A percentile compares a stretch with the other conserved stretches of the same genome.
phyloP scores from a whole-genome alignment of 1,140 invertebrate genomes.

The Aradophagus sp. region DNA sequence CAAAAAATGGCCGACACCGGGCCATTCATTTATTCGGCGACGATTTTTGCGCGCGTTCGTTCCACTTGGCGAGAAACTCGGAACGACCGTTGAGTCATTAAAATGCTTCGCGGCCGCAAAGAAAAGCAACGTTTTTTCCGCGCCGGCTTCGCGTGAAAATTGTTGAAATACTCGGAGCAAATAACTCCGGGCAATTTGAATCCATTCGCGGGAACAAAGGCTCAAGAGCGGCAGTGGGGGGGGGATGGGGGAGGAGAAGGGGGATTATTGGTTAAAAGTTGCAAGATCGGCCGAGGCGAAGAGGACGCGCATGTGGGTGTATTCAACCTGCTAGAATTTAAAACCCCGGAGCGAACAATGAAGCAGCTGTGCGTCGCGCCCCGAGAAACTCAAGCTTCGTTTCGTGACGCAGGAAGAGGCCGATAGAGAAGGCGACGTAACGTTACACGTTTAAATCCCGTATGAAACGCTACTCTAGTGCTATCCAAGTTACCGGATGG shows the following conservation, averaged over 20 bases:
- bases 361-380: slow-evolving; percentile 56
- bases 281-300: slow-evolving; percentile 36
- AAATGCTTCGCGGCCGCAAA: no score
- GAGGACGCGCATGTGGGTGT: slow-evolving; percentile 61
- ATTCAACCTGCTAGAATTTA: slow-evolving; percentile 69
- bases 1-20: no score
- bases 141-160: slow-evolving; percentile 4
- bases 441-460: slow-evolving; percentile 72
- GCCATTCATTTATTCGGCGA: no score
- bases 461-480: slow-evolving; percentile 70
- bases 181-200: slow-evolving; percentile 26
- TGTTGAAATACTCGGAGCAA: slow-evolving; percentile 9
- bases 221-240: no score
- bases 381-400: slow-evolving; percentile 66
- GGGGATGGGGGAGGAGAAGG: background rate
- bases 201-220: slow-evolving; percentile 20
- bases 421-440: slow-evolving; percentile 60
- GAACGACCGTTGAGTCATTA: no score
- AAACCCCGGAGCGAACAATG: slow-evolving; percentile 66
- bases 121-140: no score
- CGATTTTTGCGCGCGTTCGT: no score
- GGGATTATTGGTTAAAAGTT: slow-evolving; percentile 39
- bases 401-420: slow-evolving; percentile 61
- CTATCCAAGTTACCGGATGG: slow-evolving; percentile 62
- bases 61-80: no score